Evolutionary conservation across 2,113 vertebrate species (phyloP).

Genomic region (Caranx melampygus): DNA sequence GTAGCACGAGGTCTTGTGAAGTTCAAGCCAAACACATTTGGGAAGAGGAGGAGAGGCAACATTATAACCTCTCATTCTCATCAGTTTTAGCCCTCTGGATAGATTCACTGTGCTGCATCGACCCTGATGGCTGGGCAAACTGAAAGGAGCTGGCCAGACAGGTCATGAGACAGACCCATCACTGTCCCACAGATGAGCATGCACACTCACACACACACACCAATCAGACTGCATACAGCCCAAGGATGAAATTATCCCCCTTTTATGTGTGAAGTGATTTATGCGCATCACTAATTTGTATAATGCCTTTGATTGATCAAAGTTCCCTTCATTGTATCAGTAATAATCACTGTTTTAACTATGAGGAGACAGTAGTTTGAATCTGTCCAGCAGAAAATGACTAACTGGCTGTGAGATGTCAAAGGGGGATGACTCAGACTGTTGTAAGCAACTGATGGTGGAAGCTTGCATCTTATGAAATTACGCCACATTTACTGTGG

Average conservation of each 20-base stretch:
- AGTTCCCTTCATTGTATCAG: neutral
- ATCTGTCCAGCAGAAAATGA: neutral
- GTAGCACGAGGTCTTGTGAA: neutral
- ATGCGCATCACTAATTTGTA: neutral
- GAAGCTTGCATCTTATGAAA: neutral
- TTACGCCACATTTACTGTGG: neutral
- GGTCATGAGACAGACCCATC: slow-evolving; percentile 4
- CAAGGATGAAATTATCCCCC: neutral
- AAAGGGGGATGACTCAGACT: neutral
- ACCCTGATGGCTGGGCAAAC: neutral
- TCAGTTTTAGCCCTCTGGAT: slow-evolving; percentile 4
- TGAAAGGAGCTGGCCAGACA: neutral
- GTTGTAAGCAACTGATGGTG: neutral
- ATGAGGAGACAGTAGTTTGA: neutral
- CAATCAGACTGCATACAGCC: neutral
- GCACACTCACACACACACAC: too few relatives aligned
- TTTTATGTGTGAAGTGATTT: neutral
- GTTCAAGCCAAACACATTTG: neutral
- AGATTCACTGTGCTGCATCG: slow-evolving; percentile 1
- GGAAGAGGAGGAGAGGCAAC: neutral
- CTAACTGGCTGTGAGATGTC: neutral
- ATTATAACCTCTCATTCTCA: neutral
- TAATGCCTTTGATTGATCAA: neutral
- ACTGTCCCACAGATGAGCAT: neutral
- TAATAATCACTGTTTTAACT: neutral